Evolutionary conservation across 1,140 invertebrate species (phyloP), one percentile per base, ranked within the genome.

Genomic region (Drosophila punjabiensis): DNA sequence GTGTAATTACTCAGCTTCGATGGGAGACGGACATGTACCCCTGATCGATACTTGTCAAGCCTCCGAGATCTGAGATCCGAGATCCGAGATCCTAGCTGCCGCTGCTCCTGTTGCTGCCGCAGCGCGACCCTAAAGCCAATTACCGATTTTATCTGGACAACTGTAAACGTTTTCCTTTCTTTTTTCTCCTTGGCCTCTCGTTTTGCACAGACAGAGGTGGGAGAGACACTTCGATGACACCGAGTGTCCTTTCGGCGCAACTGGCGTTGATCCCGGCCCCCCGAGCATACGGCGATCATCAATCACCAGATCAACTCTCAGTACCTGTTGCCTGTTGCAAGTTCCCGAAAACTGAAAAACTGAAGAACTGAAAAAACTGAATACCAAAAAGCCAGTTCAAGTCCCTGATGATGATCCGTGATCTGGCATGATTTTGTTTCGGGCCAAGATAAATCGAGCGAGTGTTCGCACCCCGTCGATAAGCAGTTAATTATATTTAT

Each of bases 401-500:
- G 45, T 30, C 74, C 50, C 52, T 35, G 63, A 45, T 35, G 63
- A 45, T 61, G 37, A 30, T 39, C 39, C 32, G 64, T 87, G 79
- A 88, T 77, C 81, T 63, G 71, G 84, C 77, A 88, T 79, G 83
- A 87, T 85, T 85, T 82, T 66, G 35, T 48, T 28, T 41, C 53
- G 55, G 55, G 20, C 59, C 64, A 88, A 88, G 85, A 88, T 88
- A 82, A 88, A 88, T 88, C 78, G 85, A 48, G 61, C 64, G 64
- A 63, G 88, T 89, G 81, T 88, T 88, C 85, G 85, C 85, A 88
- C 85, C 85, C 85, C 85, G 85, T 89, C 85, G 85, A 89, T 88
- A 88, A 81, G 84, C 84, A 88, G 84, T 88, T 88, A 89, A 89
- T 88, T 88, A 88, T 88, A 88, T 85, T 84, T 85, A 85, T 89